These are phyloP conservation scores for Euclidia mi DNA, from an alignment of 2,888 invertebrate species.

Conservation along the genomic window DNA sequence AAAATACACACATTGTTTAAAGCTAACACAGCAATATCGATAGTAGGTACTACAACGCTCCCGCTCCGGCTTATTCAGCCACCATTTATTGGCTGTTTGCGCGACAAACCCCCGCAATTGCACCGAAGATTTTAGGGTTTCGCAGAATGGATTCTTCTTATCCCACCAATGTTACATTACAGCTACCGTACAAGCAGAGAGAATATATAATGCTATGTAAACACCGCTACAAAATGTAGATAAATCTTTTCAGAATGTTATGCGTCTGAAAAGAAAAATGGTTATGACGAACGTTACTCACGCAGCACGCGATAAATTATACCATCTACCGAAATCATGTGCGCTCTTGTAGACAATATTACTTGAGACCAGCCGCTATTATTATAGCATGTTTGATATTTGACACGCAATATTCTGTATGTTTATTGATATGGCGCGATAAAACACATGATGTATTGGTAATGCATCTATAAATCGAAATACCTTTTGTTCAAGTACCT, in stretches of 20 bases:
- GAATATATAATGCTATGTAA: constrained; percentile 71
- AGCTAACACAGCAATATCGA: constrained; percentile 64
- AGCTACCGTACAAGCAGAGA: constrained; percentile 59
- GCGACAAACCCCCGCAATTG: constrained; percentile 76
- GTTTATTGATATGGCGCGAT: constrained; percentile 1
- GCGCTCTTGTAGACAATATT: constrained; percentile 24
- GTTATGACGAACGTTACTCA: constrained; percentile 46
- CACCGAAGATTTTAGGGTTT: constrained; percentile 74
- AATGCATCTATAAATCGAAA: background rate
- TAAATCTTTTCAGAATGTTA: constrained; percentile 64
- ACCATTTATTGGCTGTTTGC: constrained; percentile 74
- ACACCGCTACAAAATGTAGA: constrained; percentile 67
- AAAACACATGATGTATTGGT: constrained; percentile 3
- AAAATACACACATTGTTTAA: constrained; percentile 48
- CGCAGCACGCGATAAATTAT: constrained; percentile 40
- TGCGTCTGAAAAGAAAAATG: constrained; percentile 53
- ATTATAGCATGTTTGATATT: constrained; percentile 11
- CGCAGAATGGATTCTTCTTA: constrained; percentile 73
- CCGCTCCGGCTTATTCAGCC: constrained; percentile 68
- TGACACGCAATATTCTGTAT: constrained; percentile 5
- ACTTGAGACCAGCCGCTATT: constrained; percentile 12
- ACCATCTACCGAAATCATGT: constrained; percentile 36
- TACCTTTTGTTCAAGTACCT: background rate
- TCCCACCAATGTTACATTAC: constrained; percentile 65
- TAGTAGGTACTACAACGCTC: constrained; percentile 64